Conservation (phyloP, 2,888 invertebrate species). For the Zootermopsis nevadensis region DNA sequence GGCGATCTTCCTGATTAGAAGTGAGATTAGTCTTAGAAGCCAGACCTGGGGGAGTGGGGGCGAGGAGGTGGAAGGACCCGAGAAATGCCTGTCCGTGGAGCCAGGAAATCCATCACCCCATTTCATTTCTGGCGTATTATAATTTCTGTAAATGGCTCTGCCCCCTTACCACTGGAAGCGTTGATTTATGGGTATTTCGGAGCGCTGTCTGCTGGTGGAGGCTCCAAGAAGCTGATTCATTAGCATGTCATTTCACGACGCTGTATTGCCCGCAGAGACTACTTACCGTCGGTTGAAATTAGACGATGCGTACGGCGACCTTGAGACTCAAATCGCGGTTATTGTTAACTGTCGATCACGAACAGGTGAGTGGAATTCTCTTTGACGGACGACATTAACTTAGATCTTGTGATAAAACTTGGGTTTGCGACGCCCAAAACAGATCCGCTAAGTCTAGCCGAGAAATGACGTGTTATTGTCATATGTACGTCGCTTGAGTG, state of each 20-base stretch:
- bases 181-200: conserved; percentile 29
- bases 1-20: conserved; percentile 38
- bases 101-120: conserved; percentile 27
- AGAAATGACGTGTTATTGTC: too few species aligned
- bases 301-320: too few species aligned
- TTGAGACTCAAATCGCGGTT: too few species aligned
- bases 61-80: not conserved
- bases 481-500: too few species aligned
- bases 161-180: not conserved
- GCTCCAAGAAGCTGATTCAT: not conserved
- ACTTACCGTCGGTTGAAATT: too few species aligned
- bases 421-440: too few species aligned
- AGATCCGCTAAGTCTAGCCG: too few species aligned
- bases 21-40: conserved; percentile 27
- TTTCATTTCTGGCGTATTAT: conserved; percentile 18
- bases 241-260: not conserved
- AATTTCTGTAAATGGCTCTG: conserved; percentile 26
- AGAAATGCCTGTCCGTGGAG: conserved; percentile 3
- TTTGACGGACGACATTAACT: too few species aligned
- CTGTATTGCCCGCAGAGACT: too few species aligned
- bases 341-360: too few species aligned
- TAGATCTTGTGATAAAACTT: too few species aligned
- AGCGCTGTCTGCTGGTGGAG: not conserved
- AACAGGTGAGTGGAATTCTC: too few species aligned
- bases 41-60: not conserved